Conservation (phyloP, 2,113 vertebrate species). For the Ursus arctos region DNA sequence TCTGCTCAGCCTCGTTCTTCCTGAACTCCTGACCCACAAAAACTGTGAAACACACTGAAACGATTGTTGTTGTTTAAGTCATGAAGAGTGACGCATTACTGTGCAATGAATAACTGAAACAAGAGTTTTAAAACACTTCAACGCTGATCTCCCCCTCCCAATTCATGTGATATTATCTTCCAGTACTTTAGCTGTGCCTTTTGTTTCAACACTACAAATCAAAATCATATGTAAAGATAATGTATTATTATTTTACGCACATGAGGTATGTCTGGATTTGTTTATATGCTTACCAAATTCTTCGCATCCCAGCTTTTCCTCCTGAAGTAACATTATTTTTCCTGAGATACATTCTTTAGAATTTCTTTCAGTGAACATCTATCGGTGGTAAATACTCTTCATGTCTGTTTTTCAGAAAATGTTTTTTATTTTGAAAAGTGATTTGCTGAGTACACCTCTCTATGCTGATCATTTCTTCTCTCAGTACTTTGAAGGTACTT, state of each 20-base stretch:
- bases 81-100: background rate
- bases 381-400: background rate
- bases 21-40: background rate
- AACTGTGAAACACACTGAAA: constrained; percentile 20
- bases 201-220: background rate
- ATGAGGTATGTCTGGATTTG: background rate
- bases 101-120: background rate
- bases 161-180: background rate
- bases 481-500: background rate
- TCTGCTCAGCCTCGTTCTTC: background rate
- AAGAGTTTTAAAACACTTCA: background rate
- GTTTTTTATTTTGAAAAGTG: background rate
- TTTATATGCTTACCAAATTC: background rate
- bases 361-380: background rate
- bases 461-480: background rate
- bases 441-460: background rate
- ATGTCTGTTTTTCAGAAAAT: background rate
- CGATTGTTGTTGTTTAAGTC: background rate
- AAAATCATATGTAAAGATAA: background rate
- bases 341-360: background rate
- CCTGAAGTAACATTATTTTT: background rate
- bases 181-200: background rate
- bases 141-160: background rate
- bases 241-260: background rate
- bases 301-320: background rate